phyloP scores from a whole-genome alignment of 2,797 vertebrate genomes.

The Lagorchestes hirsutus region DNA sequence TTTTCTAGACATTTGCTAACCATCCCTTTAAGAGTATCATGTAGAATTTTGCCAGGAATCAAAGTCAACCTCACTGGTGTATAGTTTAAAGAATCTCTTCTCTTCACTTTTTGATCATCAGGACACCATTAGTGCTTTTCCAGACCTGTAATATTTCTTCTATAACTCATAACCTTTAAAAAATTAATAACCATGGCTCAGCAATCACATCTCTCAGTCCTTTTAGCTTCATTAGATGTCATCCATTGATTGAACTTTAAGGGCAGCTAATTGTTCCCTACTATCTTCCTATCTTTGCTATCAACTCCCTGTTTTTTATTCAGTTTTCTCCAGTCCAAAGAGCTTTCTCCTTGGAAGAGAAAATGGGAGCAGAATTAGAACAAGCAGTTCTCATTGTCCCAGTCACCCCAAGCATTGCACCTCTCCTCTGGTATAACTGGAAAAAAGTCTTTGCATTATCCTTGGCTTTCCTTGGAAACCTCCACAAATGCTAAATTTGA shows the following conservation, averaged over 20 bases:
- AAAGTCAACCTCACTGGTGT: neutral
- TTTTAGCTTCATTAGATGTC: neutral
- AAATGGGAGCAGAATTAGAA: neutral
- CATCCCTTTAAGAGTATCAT: neutral
- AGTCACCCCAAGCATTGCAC: neutral
- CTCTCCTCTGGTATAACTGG: neutral
- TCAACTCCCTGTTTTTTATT: neutral
- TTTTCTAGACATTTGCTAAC: neutral
- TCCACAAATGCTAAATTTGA: too few relatives aligned
- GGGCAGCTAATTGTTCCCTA: neutral
- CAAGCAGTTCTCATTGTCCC: neutral
- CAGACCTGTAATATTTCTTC: neutral
- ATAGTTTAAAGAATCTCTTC: neutral
- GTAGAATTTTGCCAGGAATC: neutral
- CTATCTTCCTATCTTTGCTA: neutral
- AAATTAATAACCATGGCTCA: neutral
- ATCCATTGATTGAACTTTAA: neutral
- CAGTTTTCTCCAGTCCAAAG: neutral
- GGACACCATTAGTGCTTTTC: neutral
- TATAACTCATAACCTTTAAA: neutral
- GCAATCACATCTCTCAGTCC: neutral
- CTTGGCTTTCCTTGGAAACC: too few relatives aligned
- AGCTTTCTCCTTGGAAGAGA: neutral
- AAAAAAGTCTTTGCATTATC: too few relatives aligned
- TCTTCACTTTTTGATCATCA: neutral